Evolutionary conservation across 2,888 invertebrate species (phyloP), one percentile per base, ranked within the genome.

Genomic region (Drosophila anceps): DNA sequence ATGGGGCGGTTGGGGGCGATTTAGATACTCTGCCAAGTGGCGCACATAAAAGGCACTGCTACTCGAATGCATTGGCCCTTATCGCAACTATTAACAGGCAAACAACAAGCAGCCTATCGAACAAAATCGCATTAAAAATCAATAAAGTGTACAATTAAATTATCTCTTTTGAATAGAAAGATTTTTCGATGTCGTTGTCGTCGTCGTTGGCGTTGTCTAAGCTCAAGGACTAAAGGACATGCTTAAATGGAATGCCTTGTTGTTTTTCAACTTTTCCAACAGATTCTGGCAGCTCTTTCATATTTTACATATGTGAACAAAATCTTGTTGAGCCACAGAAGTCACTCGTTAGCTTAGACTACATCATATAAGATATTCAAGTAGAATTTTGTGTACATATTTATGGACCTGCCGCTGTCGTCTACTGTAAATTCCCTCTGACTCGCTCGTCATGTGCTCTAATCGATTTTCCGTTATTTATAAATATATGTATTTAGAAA

Each of bases 121-220:
- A 61, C 70, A 60, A 71, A 82, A 87, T 89, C 78, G 51, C 85
- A 88, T 88, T 85, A 88, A 89, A 87, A 87, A 87, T 87, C 90
- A 88, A 87, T 87, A 88, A 85, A 79, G 76, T 88, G 81, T 71
- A 72, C 88, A 87, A 85, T 89, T 81, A 85, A 87, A 89, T 87
- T 79, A 81, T 73, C 73, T 73, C 68, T 67, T 71, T 68, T 68
- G 57, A 53, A 66, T 48, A 71, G 54, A 50, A 35, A 51, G 53
- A 79, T 64, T 62, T 70, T 71, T 2, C 44, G 44, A 2, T 65
- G 50, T 61, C 75, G 64, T 63, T 12, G 41, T 2, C 27, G 46
- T 5, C 31, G 48, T 6, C 48, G 29, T n/a, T 64, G 44, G 54
- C 75, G 64, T 59, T 51, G 27, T 41, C 51, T 44, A 37, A 41